Conservation (phyloP, 1,140 invertebrate species). For the Epicauta chinensis region DNA sequence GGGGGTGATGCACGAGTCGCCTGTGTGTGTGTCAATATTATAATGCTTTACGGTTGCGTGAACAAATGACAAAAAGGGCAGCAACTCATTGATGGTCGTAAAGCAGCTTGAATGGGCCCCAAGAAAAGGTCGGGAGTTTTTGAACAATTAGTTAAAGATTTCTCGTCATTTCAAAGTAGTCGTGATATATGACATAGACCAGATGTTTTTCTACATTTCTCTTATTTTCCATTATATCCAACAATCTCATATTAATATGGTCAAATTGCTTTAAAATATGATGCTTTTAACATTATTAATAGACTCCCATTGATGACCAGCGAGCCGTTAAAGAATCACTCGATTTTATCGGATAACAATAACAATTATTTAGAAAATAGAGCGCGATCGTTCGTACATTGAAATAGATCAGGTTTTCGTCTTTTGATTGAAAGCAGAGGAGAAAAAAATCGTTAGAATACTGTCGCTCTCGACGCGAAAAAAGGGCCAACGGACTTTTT, state of each 20-base stretch:
- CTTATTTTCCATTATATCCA: slow-evolving; percentile 19
- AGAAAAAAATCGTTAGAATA: no score
- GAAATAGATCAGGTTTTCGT: no score
- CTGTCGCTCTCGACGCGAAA: no score
- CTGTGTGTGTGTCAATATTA: slow-evolving; percentile 5
- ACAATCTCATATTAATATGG: slow-evolving; percentile 39
- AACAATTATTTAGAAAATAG: no score
- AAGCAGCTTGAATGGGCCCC: slow-evolving; percentile 15
- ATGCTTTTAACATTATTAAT: slow-evolving; percentile 30
- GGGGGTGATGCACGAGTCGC: slow-evolving; percentile 6
- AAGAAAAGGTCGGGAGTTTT: slow-evolving; percentile 24
- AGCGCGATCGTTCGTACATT: no score
- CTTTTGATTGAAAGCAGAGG: no score
- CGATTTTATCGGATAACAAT: no score
- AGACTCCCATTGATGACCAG: slow-evolving; percentile 19
- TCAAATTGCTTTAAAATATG: slow-evolving; percentile 42
- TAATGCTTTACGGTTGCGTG: slow-evolving; percentile 27
- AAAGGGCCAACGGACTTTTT: neutral
- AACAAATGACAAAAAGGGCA: slow-evolving; percentile 23
- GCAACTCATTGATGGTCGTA: slow-evolving; percentile 19
- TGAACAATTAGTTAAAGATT: slow-evolving; percentile 37
- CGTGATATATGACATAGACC: slow-evolving; percentile 32
- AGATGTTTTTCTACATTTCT: slow-evolving; percentile 17
- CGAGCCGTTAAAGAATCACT: no score
- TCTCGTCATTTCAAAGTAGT: slow-evolving; percentile 32